Evolutionary conservation across 1,140 invertebrate species (phyloP).

Genomic region (Schlechtendalia chinensis): DNA sequence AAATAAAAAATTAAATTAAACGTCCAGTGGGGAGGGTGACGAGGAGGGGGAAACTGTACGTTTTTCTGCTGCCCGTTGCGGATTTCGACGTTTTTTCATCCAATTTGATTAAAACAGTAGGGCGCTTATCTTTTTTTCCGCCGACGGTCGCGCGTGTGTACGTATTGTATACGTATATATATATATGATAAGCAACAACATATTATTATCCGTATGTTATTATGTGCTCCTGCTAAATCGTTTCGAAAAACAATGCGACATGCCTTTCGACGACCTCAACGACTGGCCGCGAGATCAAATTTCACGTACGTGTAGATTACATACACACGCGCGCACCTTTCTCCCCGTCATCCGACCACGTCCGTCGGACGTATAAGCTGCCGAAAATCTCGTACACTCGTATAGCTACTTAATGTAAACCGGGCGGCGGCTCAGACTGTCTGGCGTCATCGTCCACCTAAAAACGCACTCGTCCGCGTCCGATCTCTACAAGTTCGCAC

Average conservation of each 20-base stretch:
- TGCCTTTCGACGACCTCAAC: not conserved
- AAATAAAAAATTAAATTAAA: conserved; percentile 32
- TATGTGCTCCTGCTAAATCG: conserved; percentile 28
- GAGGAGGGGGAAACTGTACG: not conserved
- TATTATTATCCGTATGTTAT: not conserved
- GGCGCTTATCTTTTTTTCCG: not conserved
- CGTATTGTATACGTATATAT: not conserved
- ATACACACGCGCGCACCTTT: not conserved
- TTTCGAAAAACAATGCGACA: conserved; percentile 30
- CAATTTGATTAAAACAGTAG: conserved; percentile 34
- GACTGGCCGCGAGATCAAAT: not conserved
- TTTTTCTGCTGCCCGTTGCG: conserved; percentile 36
- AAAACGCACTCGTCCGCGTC: too few relatives aligned
- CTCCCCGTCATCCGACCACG: not conserved
- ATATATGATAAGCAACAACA: conserved; percentile 4
- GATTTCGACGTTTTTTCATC: conserved; percentile 37
- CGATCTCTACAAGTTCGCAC: too few relatives aligned
- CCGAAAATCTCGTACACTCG: not conserved
- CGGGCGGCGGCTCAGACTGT: too few relatives aligned
- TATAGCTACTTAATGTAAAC: too few relatives aligned
- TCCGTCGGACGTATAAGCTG: too few relatives aligned
- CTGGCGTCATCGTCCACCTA: too few relatives aligned
- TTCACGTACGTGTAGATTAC: not conserved
- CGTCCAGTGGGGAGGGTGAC: not conserved
- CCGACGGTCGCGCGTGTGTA: not conserved